Evolutionary conservation across 1,140 invertebrate species (phyloP).

Genomic region (Aphidius gifuensis): DNA sequence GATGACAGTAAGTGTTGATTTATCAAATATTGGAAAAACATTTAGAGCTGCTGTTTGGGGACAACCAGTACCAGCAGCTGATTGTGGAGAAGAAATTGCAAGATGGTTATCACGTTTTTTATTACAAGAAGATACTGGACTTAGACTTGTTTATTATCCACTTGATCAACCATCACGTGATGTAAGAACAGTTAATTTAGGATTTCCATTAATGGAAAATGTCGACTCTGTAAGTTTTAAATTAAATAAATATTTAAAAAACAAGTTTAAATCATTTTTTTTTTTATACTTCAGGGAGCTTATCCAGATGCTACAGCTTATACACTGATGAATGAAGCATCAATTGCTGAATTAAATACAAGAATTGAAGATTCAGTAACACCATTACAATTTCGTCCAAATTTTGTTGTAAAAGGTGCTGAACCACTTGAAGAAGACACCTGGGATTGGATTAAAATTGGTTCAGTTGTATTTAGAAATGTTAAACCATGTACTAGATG

Average conservation of each 20-base stretch:
- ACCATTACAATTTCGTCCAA: constrained; percentile 63
- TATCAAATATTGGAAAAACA: constrained; percentile 52
- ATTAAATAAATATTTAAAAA: neutral
- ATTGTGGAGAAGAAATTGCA: constrained; percentile 63
- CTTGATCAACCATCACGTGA: constrained; percentile 46
- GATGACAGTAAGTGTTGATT: constrained; percentile 53
- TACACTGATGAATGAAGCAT: constrained; percentile 62
- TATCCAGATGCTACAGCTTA: constrained; percentile 61
- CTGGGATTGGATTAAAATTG: constrained; percentile 70
- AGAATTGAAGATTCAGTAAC: constrained; percentile 56
- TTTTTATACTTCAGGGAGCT: constrained; percentile 48
- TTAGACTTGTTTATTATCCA: constrained; percentile 61
- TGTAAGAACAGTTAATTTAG: constrained; percentile 34
- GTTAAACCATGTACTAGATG: constrained; percentile 67
- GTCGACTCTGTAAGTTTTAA: constrained; percentile 39
- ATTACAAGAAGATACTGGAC: constrained; percentile 55
- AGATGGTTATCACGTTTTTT: constrained; percentile 62
- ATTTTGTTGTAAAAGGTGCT: constrained; percentile 65
- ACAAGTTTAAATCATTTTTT: neutral
- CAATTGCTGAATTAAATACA: constrained; percentile 62
- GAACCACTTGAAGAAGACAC: constrained; percentile 65
- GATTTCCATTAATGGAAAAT: constrained; percentile 33
- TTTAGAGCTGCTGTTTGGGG: constrained; percentile 55
- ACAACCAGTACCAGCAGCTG: constrained; percentile 53
- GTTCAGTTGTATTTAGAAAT: constrained; percentile 60